phyloP scores from a whole-genome alignment of 2,797 vertebrate genomes.

The Neostethus bicornis region DNA sequence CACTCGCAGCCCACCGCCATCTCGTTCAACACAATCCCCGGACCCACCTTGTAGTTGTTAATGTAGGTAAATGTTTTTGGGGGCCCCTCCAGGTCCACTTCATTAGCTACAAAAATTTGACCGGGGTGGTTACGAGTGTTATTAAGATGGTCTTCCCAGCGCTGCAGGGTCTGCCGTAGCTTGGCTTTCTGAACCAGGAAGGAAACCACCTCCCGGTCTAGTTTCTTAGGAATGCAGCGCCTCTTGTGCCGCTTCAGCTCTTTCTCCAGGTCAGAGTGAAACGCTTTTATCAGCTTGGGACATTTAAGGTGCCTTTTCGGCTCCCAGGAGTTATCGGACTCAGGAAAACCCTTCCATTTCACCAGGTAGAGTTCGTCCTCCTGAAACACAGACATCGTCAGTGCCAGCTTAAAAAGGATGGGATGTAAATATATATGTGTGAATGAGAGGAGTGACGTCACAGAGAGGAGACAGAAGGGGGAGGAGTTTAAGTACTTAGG shows the following conservation, averaged over 20 bases:
- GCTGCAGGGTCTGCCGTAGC: constrained; percentile 77
- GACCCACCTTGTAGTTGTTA: constrained; percentile 87
- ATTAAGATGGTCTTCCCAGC: constrained; percentile 87
- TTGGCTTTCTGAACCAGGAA: constrained; percentile 85
- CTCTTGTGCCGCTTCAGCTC: constrained; percentile 72
- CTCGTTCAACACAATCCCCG: constrained; percentile 81
- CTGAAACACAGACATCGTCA: constrained; percentile 73
- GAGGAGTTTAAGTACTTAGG: too few relatives aligned
- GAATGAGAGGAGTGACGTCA: too few relatives aligned
- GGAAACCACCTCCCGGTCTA: constrained; percentile 76
- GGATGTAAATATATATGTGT: too few relatives aligned
- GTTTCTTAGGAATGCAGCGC: constrained; percentile 55
- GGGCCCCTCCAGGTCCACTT: constrained; percentile 89
- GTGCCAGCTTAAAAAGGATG: too few relatives aligned
- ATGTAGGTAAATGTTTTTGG: constrained; percentile 88
- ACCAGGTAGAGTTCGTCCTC: constrained; percentile 88
- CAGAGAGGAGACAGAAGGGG: too few relatives aligned
- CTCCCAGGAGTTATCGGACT: constrained; percentile 87
- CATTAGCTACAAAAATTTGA: constrained; percentile 85
- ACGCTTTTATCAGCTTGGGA: constrained; percentile 82
- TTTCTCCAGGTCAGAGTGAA: constrained; percentile 83
- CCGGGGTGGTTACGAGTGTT: constrained; percentile 84
- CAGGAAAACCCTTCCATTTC: constrained; percentile 88
- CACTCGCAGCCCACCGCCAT: constrained; percentile 89
- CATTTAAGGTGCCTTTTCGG: constrained; percentile 88